Conservation (phyloP, 2,797 vertebrate species). For the Scolopax bukidnonensis region DNA sequence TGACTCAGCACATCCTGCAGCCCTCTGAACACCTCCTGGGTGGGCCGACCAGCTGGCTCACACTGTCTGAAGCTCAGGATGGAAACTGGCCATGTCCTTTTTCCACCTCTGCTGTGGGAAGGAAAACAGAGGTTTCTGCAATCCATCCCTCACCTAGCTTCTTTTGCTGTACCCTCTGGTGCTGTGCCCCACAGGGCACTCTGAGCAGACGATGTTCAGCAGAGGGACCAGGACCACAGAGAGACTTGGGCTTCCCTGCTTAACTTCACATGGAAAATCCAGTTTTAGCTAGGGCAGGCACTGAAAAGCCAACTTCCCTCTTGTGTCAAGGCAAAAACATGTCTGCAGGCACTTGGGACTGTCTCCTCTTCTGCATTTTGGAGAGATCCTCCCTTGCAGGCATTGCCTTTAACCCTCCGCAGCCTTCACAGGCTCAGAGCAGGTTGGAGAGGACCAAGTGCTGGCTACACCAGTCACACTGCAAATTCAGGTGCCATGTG, state of each 20-base stretch:
- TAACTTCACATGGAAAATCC: neutral
- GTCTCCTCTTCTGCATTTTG: neutral
- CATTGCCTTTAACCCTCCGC: neutral
- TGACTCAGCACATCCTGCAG: constrained; percentile 4
- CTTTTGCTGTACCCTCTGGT: neutral
- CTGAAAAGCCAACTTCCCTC: neutral
- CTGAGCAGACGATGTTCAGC: neutral
- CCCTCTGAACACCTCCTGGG: neutral
- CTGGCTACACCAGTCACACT: neutral
- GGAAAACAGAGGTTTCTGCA: neutral
- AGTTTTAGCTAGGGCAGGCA: neutral
- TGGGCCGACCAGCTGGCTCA: neutral
- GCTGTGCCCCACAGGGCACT: neutral
- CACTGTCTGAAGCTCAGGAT: neutral
- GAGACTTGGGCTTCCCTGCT: neutral
- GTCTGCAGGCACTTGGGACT: neutral
- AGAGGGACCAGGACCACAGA: neutral
- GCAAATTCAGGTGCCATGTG: neutral
- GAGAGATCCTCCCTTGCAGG: neutral
- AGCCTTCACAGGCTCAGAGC: neutral
- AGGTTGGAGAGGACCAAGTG: neutral
- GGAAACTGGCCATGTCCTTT: neutral
- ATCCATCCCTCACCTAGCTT: neutral
- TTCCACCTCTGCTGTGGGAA: neutral
- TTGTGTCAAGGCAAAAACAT: neutral